phyloP scores from a whole-genome alignment of 2,888 invertebrate species.

The Alitta virens region DNA sequence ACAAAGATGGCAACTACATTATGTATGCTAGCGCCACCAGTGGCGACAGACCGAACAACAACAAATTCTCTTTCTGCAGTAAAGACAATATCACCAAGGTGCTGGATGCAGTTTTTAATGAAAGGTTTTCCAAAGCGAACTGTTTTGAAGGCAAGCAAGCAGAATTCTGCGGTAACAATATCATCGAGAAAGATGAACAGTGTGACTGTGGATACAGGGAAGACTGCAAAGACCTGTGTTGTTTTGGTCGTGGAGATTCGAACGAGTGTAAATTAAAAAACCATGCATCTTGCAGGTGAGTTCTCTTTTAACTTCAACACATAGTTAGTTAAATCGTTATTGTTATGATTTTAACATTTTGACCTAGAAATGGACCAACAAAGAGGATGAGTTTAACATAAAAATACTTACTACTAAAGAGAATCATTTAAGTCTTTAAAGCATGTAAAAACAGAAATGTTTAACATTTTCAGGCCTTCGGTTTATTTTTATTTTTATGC shows the following conservation, averaged over 20 bases:
- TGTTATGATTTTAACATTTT: no score
- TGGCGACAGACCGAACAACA: constrained; percentile 96
- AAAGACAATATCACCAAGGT: constrained; percentile 93
- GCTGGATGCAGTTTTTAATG: constrained; percentile 79
- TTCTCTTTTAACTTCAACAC: no score
- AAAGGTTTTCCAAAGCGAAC: constrained; percentile 62
- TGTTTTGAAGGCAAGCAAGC: constrained; percentile 85
- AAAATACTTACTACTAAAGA: no score
- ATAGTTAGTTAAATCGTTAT: no score
- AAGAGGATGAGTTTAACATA: no score
- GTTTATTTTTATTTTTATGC: no score
- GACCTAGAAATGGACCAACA: no score
- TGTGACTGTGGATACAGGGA: constrained; percentile 98
- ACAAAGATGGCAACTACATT: constrained; percentile 95
- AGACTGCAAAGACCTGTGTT: constrained; percentile 80
- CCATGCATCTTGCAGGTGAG: constrained; percentile 26
- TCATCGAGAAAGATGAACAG: constrained; percentile 95
- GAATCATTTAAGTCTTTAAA: no score
- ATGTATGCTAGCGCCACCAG: constrained; percentile 99
- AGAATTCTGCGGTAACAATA: constrained; percentile 99
- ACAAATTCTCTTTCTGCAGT: constrained; percentile 92
- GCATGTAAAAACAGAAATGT: no score
- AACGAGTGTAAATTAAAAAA: constrained; percentile 14
- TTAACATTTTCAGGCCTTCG: no score
- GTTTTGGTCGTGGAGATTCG: constrained; percentile 60